Evolutionary conservation across 2,888 invertebrate species (phyloP).

Genomic region (Lasioglossum oenotherae): DNA sequence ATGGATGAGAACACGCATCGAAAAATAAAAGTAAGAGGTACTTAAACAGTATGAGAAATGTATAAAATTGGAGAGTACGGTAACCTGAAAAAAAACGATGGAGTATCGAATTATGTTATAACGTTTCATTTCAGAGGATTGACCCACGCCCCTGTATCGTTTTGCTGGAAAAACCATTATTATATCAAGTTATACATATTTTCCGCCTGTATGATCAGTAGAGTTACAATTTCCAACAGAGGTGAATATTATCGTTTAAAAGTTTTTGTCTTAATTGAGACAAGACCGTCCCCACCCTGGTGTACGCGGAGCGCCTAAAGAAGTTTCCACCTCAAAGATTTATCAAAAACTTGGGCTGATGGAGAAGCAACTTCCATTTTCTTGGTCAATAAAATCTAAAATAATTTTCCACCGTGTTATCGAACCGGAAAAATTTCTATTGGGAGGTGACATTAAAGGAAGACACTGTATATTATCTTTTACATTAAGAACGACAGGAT

Average conservation of each 20-base stretch:
- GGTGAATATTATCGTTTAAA: not conserved
- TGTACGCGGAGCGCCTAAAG: too few relatives aligned
- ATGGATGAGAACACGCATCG: not conserved
- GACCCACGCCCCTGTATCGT: not conserved
- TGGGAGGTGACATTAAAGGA: not conserved
- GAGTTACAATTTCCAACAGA: not conserved
- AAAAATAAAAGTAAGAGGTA: not conserved
- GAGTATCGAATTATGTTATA: not conserved
- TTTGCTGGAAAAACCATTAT: not conserved
- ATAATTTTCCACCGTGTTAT: not conserved
- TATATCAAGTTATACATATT: not conserved
- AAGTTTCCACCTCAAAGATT: too few relatives aligned
- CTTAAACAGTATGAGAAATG: not conserved
- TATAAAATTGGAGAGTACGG: not conserved
- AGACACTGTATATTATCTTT: constrained; percentile 15
- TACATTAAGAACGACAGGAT: not conserved
- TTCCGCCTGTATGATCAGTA: not conserved
- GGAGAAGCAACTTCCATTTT: not conserved
- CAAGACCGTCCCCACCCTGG: too few relatives aligned
- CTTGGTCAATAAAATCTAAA: not conserved
- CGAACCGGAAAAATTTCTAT: not conserved
- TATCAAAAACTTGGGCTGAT: not conserved
- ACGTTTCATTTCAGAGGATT: not conserved
- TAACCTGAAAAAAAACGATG: not conserved
- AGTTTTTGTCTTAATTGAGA: too few relatives aligned